These are phyloP conservation scores for Excalfactoria chinensis DNA, from an alignment of 2,113 vertebrate genomes.

Conservation along the genomic window DNA sequence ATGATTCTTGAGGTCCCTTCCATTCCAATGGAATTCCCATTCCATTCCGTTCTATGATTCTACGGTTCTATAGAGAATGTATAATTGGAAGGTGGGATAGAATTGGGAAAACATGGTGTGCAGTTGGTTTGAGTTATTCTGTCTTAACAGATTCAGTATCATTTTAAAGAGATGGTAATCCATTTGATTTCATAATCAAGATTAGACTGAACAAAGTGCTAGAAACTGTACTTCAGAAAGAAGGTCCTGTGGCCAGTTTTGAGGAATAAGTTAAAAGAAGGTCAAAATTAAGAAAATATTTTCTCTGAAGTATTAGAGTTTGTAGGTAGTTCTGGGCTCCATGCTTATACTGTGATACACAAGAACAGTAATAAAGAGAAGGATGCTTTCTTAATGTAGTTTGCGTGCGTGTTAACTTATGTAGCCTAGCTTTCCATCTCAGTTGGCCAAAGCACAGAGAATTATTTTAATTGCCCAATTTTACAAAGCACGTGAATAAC, in stretches of 20 bases:
- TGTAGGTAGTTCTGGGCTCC: background rate
- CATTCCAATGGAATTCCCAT: too few relatives aligned
- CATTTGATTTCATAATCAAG: background rate
- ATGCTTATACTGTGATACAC: background rate
- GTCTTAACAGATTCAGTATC: background rate
- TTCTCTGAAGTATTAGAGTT: background rate
- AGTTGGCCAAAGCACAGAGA: background rate
- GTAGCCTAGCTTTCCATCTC: background rate
- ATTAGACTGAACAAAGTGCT: background rate
- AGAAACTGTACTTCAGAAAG: background rate
- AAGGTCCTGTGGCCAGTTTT: background rate
- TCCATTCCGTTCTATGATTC: too few relatives aligned
- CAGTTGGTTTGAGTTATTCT: slow-evolving; percentile 1
- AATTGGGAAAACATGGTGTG: background rate
- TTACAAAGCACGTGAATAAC: background rate
- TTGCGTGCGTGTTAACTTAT: background rate
- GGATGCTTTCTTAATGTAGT: background rate
- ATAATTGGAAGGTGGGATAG: background rate
- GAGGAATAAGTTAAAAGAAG: background rate
- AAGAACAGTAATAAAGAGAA: background rate
- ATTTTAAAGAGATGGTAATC: background rate
- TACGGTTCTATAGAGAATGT: background rate
- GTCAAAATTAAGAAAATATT: background rate
- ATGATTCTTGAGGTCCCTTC: too few relatives aligned
- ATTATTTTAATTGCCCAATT: background rate